phyloP scores from a whole-genome alignment of 2,797 vertebrate genomes.

The Anomalospiza imberbis region DNA sequence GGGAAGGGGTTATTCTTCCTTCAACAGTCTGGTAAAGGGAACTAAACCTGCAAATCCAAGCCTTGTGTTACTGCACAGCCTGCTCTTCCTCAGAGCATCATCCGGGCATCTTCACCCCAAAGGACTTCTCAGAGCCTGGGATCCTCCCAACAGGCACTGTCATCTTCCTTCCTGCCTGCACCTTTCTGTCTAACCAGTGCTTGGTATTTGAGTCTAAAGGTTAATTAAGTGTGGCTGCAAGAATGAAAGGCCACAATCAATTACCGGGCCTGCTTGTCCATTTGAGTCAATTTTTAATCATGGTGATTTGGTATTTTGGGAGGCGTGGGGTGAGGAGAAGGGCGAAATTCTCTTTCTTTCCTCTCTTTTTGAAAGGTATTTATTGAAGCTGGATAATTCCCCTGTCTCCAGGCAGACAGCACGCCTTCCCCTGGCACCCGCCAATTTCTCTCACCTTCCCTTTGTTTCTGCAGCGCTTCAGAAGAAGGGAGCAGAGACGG shows the following conservation, averaged over 20 bases:
- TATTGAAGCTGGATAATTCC: conserved; percentile 12
- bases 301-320: conserved; percentile 70
- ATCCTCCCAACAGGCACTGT: conserved; percentile 29
- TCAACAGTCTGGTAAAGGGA: not conserved
- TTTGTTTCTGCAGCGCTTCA: not conserved
- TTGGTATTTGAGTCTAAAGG: conserved; percentile 84
- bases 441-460: not conserved
- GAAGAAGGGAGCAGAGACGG: not conserved
- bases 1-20: not conserved
- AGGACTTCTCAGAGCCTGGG: not conserved
- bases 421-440: not conserved
- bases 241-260: conserved; percentile 80
- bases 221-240: conserved; percentile 83
- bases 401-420: conserved; percentile 2
- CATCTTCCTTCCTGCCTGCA: conserved; percentile 23
- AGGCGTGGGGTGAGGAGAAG: conserved; percentile 36
- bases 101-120: not conserved
- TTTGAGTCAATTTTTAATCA: conserved; percentile 77
- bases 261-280: conserved; percentile 70
- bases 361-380: conserved; percentile 24
- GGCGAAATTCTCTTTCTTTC: conserved; percentile 36
- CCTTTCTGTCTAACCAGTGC: conserved; percentile 62
- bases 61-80: not conserved
- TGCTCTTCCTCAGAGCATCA: not conserved
- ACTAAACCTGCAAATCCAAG: not conserved